Evolutionary conservation across 2,113 vertebrate genomes (phyloP).

Genomic region (Chaetodon auriga): DNA sequence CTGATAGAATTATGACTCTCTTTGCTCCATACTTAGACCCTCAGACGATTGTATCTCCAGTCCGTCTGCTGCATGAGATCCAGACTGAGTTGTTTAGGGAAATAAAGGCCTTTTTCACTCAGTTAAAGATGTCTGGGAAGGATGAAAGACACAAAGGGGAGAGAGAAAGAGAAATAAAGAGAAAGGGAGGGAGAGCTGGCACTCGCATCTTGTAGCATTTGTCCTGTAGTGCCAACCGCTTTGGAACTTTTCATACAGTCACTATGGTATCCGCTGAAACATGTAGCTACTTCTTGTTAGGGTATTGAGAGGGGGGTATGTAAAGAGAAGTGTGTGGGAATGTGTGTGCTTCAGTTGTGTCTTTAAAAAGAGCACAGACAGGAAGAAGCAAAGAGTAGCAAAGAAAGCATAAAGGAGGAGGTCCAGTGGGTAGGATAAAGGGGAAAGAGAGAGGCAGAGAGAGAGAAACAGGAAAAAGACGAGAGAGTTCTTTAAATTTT

Average conservation of each 20-base stretch:
- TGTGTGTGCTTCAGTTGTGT: constrained; percentile 8
- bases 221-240: constrained; percentile 7
- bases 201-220: constrained; percentile 9
- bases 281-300: constrained; percentile 9
- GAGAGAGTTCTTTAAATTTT: neutral
- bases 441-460: neutral
- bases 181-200: constrained; percentile 3
- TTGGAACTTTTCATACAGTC: constrained; percentile 34
- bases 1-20: constrained; percentile 30
- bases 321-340: constrained; percentile 27
- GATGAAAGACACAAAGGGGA: constrained; percentile 25
- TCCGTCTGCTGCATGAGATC: constrained; percentile 18
- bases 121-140: constrained; percentile 31
- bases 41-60: constrained; percentile 26
- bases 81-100: constrained; percentile 34
- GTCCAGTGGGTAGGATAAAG: neutral
- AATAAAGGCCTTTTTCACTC: constrained; percentile 38
- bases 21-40: constrained; percentile 32
- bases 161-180: constrained; percentile 4
- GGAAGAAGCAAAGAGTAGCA: neutral
- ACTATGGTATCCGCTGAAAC: constrained; percentile 53
- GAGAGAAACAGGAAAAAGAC: neutral
- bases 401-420: neutral
- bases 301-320: constrained; percentile 6
- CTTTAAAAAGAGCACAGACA: constrained; percentile 21